Base-by-base conservation (phyloP, 2,888 invertebrate species). In the Diarsia brunnea region DNA sequence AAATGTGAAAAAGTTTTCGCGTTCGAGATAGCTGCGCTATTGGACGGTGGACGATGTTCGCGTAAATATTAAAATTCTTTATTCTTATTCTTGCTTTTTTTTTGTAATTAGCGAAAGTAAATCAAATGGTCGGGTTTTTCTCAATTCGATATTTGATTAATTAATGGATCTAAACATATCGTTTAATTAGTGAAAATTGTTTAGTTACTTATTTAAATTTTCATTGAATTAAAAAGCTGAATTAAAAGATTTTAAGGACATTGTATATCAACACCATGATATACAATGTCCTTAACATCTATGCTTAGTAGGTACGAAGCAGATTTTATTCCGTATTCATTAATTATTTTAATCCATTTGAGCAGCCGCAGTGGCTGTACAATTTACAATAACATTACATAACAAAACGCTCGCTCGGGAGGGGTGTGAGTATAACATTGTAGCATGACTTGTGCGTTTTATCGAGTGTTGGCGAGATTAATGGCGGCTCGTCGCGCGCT, bases 391-490 rank as follows among this genome's bases (percentile, higher is more conserved):
- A 84, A 87, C 81, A 87, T 89, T 89, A 86, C 75, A 77, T 82
- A 84, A 83, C 88, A 81, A 60, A 85, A 87, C 77, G 78, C 65
- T 78, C 78, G 85, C 45, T 75, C 69, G 84, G 79, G 75, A 78
- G 78, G 84, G 85, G 90, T 89, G 90, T 88, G 91, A 91, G 91
- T 91, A 92, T 94, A 91, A 94, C 93, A 93, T 92, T 93, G 93
- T 92, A 91, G 88, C 93, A 93, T 96, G 96, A 96, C 95, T 96
- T 90, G 87, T 95, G 96, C 96, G 92, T 94, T 95, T 95, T 95
- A 95, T 96, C 95, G 95, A 94, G 94, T 94, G 95, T 92, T 94
- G 91, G 93, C 89, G 96, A 96, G 96, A 96, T 96, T 96, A 95
- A 96, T 96, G 95, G 95, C 92, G 90, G 91, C 89, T 91, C 91